Evolutionary conservation across 1,140 invertebrate genomes (phyloP).

Genomic region (Bombyx mori): ASM3026992v2 NC_085116.1:13567001-13567500

Average conservation of each 20-base stretch:
- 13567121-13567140: constrained; percentile 11
- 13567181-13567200: constrained; percentile 35
- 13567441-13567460: too few species aligned
- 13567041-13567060: constrained; percentile 5
- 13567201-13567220: constrained; percentile 40
- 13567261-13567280: constrained; percentile 38
- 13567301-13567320: constrained; percentile 11
- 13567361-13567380: too few species aligned
- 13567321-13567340: too few species aligned
- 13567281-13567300: constrained; percentile 54
- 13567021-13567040: constrained; percentile 16
- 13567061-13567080: constrained; percentile 23
- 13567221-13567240: constrained; percentile 26
- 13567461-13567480: too few species aligned
- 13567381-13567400: too few species aligned
- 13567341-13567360: too few species aligned
- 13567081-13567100: constrained; percentile 16
- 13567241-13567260: constrained; percentile 44
- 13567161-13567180: constrained; percentile 50
- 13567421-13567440: too few species aligned
- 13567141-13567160: constrained; percentile 20
- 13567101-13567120: constrained; percentile 8
- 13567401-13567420: too few species aligned
- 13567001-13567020: constrained; percentile 36
- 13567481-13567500: too few species aligned